A percentile compares a stretch with the other conserved stretches of the same genome.
Evolutionary conservation across 2,113 vertebrate species (phyloP).

Genomic region (Baryphthengus martii): DNA sequence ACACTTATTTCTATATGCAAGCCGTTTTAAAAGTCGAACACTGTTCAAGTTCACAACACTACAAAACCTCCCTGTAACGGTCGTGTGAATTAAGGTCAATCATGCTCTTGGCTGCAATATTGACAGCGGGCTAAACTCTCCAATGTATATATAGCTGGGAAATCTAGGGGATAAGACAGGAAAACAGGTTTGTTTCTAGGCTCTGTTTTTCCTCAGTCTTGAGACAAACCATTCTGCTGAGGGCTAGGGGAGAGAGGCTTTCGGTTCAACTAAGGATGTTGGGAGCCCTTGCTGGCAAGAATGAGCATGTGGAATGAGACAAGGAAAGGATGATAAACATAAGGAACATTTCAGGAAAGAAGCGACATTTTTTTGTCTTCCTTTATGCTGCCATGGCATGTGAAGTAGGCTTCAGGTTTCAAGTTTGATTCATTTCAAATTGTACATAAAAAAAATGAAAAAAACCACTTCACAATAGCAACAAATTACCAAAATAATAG

Average conservation of each 20-base stretch:
- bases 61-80: too few species aligned
- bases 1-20: not conserved
- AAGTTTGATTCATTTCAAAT: not conserved
- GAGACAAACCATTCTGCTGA: not conserved
- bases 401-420: not conserved
- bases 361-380: not conserved
- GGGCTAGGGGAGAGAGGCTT: not conserved
- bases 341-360: not conserved
- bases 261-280: not conserved
- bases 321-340: not conserved
- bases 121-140: not conserved
- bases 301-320: not conserved
- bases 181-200: not conserved
- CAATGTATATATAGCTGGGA: not conserved
- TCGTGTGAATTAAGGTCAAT: too few species aligned
- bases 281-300: not conserved
- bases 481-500: not conserved
- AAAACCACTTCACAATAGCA: not conserved
- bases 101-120: not conserved
- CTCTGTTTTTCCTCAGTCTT: not conserved
- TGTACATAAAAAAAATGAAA: not conserved
- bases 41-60: not conserved
- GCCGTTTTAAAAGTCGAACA: not conserved
- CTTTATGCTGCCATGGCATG: not conserved
- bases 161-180: not conserved